These are phyloP conservation scores for Alethe diademata DNA, from an alignment of 2,113 vertebrate genomes.

Conservation along the genomic window DNA sequence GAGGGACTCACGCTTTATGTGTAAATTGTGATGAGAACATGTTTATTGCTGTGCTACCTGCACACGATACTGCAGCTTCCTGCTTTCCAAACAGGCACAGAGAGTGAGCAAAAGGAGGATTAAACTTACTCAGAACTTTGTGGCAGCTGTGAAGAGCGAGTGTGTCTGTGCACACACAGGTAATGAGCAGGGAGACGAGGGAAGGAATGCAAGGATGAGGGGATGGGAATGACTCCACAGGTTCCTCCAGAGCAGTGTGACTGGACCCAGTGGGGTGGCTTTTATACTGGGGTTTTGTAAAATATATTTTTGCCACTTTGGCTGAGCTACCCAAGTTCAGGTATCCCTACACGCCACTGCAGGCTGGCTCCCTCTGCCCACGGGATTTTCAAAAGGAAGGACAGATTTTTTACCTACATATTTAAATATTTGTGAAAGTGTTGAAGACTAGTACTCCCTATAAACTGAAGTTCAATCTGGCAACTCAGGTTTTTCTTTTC, in stretches of 20 bases:
- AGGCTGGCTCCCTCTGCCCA: background rate
- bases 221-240: background rate
- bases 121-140: background rate
- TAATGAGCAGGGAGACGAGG: background rate
- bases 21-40: conserved; percentile 42
- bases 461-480: background rate
- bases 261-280: background rate
- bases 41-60: conserved; percentile 20
- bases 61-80: background rate
- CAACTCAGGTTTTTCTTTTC: background rate
- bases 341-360: background rate
- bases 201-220: background rate
- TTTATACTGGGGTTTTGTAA: background rate
- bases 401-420: background rate
- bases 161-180: background rate
- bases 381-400: background rate
- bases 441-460: background rate
- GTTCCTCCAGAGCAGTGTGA: background rate
- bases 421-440: background rate
- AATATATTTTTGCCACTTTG: background rate
- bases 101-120: background rate
- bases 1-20: background rate
- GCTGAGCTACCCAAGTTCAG: background rate
- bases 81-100: background rate
- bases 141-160: fast-evolving